Evolutionary conservation across 2,113 vertebrate genomes (phyloP).

Genomic region (Oreochromis tanganicae): DNA sequence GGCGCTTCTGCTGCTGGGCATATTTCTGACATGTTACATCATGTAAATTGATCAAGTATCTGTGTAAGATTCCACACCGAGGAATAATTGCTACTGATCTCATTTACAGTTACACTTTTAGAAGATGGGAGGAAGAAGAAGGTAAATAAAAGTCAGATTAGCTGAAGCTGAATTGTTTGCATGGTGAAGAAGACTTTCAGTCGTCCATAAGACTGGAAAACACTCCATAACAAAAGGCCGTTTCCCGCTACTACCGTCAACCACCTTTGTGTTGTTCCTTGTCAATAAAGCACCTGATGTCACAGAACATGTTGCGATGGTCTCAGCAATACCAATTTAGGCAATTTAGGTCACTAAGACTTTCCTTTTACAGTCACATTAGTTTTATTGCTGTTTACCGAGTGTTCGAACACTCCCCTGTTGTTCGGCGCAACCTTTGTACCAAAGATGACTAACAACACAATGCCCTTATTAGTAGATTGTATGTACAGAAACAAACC

Average conservation of each 20-base stretch:
- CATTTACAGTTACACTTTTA: neutral
- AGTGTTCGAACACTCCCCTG: neutral
- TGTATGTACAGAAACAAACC: neutral
- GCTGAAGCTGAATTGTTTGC: neutral
- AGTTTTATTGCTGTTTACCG: neutral
- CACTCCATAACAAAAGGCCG: neutral
- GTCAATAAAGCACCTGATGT: neutral
- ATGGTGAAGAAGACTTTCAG: neutral
- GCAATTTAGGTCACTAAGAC: neutral
- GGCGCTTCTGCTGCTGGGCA: neutral
- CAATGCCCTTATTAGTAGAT: neutral
- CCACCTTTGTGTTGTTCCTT: neutral
- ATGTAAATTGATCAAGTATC: neutral
- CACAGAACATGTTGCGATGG: neutral
- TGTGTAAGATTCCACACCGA: neutral
- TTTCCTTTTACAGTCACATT: neutral
- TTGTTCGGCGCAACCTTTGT: constrained; percentile 4
- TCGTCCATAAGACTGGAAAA: neutral
- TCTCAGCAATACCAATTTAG: neutral
- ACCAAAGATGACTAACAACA: neutral
- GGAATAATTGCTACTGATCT: neutral
- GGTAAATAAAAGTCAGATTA: neutral
- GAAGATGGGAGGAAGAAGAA: neutral
- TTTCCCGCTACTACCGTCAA: neutral
- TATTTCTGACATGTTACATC: neutral